Evolutionary conservation across 2,113 vertebrate species (phyloP).

Genomic region (Hippocampus zosterae): DNA sequence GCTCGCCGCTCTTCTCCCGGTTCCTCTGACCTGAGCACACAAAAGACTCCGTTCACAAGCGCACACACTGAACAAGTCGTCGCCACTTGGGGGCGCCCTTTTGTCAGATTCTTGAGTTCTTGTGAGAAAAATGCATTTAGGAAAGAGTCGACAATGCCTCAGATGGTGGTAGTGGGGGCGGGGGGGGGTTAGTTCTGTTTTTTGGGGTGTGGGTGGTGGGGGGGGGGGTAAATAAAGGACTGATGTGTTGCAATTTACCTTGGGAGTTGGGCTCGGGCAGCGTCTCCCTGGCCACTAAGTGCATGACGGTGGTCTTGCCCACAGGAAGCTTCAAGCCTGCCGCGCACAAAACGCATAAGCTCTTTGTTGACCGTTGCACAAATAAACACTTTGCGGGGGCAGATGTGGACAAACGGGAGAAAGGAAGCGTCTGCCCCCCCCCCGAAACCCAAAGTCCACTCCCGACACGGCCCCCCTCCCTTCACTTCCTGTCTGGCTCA

Average conservation of each 20-base stretch:
- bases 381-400: not conserved
- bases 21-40: constrained; percentile 88
- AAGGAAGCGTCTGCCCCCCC: constrained; percentile 5
- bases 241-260: constrained; percentile 73
- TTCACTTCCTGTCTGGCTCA: constrained; percentile 2
- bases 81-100: too few relatives aligned
- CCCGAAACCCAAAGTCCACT: constrained; percentile 10
- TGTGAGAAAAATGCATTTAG: too few relatives aligned
- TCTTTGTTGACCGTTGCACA: not conserved
- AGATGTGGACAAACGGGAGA: not conserved
- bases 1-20: constrained; percentile 96
- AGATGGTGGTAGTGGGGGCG: too few relatives aligned
- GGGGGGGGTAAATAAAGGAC: too few relatives aligned
- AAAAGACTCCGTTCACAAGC: not conserved
- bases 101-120: too few relatives aligned
- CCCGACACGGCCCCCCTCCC: not conserved
- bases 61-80: too few relatives aligned
- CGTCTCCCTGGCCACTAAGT: constrained; percentile 98
- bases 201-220: too few relatives aligned
- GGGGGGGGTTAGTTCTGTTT: too few relatives aligned
- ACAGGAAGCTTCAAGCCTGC: constrained; percentile 95
- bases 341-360: constrained; percentile 16
- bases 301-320: constrained; percentile 98
- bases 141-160: too few relatives aligned
- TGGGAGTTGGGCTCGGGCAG: constrained; percentile 99